Evolutionary conservation across 1,140 invertebrate genomes (phyloP).

Genomic region (Calephelis virginiensis): DNA sequence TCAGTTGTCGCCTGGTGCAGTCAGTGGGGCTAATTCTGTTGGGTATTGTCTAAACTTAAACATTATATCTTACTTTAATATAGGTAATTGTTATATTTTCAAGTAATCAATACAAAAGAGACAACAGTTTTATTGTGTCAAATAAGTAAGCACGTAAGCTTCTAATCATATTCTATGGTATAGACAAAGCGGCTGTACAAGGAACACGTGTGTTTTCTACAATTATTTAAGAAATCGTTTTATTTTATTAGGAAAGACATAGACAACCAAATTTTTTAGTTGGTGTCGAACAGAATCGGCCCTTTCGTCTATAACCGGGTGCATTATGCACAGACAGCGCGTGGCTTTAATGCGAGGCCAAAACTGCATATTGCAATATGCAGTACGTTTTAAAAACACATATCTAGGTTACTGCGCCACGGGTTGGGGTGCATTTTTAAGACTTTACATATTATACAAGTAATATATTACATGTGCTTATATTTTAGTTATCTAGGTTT

Average conservation of each 20-base stretch:
- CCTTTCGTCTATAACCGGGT: constrained; percentile 22
- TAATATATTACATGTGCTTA: constrained; percentile 15
- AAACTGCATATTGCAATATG: constrained; percentile 31
- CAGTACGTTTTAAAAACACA: constrained; percentile 23
- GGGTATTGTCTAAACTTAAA: no score
- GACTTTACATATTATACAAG: neutral
- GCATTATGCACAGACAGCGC: constrained; percentile 55
- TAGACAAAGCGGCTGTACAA: no score
- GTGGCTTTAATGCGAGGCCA: constrained; percentile 57
- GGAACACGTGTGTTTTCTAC: no score
- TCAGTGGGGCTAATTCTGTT: neutral
- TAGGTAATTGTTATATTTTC: no score
- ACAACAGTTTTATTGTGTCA: no score
- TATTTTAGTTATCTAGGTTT: no score
- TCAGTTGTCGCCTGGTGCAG: neutral
- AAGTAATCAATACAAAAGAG: no score
- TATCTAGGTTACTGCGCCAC: neutral
- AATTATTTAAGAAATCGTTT: no score
- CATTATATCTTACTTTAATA: no score
- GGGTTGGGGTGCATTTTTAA: constrained; percentile 13
- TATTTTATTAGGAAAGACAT: neutral
- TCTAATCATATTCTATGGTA: no score
- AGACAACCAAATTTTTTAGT: constrained; percentile 5
- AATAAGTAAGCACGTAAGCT: no score
- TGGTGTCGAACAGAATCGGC: constrained; percentile 24